These are phyloP conservation scores for Abrostola tripartita DNA, from an alignment of 2,888 invertebrate species.

Conservation along the genomic window DNA sequence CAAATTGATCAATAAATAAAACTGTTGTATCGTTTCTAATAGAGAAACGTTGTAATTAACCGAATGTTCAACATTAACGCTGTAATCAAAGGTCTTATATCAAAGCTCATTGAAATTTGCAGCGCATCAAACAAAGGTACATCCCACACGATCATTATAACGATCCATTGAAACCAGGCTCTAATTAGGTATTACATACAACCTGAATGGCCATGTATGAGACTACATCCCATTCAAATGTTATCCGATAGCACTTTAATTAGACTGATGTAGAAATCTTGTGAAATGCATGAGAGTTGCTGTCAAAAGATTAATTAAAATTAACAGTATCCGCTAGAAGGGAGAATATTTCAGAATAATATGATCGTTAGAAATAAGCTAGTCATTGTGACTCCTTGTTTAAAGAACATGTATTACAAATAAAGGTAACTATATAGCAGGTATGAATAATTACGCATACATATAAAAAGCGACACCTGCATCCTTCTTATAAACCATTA, in stretches of 20 bases:
- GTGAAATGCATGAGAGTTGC: conserved; percentile 58
- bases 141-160: conserved; percentile 74
- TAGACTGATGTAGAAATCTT: conserved; percentile 66
- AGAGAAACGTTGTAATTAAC: conserved; percentile 29
- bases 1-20: conserved; percentile 11
- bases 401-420: not conserved
- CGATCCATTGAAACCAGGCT: conserved; percentile 75
- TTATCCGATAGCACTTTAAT: conserved; percentile 79
- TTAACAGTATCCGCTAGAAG: conserved; percentile 45
- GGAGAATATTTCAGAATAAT: conserved; percentile 30
- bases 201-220: conserved; percentile 72
- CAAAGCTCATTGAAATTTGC: conserved; percentile 48
- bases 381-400: conserved; percentile 17
- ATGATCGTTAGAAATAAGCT: conserved; percentile 11
- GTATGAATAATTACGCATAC: no score
- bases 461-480: no score
- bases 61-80: conserved; percentile 19
- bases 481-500: no score
- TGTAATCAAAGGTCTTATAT: conserved; percentile 37
- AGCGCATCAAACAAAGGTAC: conserved; percentile 57
- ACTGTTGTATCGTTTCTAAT: conserved; percentile 12
- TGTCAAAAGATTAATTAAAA: conserved; percentile 64
- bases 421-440: no score
- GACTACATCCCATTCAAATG: conserved; percentile 78
- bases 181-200: conserved; percentile 78